phyloP scores from a whole-genome alignment of 2,888 invertebrate genomes.

The Odontomyia ornata region DNA sequence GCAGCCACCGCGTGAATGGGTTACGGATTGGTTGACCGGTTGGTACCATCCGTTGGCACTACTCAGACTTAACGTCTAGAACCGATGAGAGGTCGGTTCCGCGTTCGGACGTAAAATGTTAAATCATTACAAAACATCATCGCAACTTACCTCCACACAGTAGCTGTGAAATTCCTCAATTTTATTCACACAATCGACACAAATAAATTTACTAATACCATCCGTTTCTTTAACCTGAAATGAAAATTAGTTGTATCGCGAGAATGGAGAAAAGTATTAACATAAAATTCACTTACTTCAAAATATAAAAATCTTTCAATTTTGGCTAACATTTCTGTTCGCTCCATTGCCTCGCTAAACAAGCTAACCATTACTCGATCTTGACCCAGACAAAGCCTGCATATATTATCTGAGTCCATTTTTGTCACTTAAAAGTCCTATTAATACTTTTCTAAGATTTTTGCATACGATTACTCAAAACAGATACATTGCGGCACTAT shows the following conservation, averaged over 20 bases:
- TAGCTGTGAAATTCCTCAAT: slow-evolving; percentile 48
- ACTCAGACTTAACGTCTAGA: too few relatives aligned
- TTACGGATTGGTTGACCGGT: too few relatives aligned
- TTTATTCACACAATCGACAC: slow-evolving; percentile 48
- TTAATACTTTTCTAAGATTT: too few relatives aligned
- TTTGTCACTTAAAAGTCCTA: too few relatives aligned
- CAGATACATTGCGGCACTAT: background rate
- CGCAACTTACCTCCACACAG: slow-evolving; percentile 44
- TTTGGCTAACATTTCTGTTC: slow-evolving; percentile 44
- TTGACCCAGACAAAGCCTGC: slow-evolving; percentile 48
- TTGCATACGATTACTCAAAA: too few relatives aligned
- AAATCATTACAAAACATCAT: background rate
- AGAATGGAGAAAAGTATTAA: too few relatives aligned
- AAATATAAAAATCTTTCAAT: slow-evolving; percentile 49
- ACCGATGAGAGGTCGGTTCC: too few relatives aligned
- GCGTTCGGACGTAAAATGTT: too few relatives aligned
- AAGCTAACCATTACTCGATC: slow-evolving; percentile 43
- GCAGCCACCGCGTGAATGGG: too few relatives aligned
- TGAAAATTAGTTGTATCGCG: background rate
- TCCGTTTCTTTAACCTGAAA: slow-evolving; percentile 49
- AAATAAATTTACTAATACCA: slow-evolving; percentile 46
- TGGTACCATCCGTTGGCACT: too few relatives aligned
- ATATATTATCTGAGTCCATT: slow-evolving; percentile 46
- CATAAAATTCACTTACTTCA: too few relatives aligned
- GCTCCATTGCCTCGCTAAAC: slow-evolving; percentile 42